Evolutionary conservation across 2,113 vertebrate species (phyloP).

Genomic region (Centropristis striata): DNA sequence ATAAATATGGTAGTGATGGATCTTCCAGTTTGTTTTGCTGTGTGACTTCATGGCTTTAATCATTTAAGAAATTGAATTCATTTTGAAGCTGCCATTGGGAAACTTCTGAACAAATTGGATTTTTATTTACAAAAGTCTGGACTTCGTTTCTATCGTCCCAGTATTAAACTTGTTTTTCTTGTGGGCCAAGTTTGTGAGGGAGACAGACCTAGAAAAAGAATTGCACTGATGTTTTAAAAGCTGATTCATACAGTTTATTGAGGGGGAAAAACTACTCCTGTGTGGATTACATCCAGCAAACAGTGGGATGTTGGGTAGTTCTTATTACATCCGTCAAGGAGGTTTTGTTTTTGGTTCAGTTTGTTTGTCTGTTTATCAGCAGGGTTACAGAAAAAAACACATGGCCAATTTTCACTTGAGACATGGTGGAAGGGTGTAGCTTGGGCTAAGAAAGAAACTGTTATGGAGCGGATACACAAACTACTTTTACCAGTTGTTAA

Average conservation of each 20-base stretch:
- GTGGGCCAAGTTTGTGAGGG: background rate
- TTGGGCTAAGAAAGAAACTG: no score
- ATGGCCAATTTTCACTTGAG: no score
- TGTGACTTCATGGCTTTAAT: background rate
- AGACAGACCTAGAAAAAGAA: background rate
- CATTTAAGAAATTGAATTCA: background rate
- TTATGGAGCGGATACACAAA: no score
- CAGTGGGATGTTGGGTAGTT: background rate
- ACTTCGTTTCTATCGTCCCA: background rate
- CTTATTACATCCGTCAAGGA: background rate
- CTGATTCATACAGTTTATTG: background rate
- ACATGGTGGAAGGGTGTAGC: no score
- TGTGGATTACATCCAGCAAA: conserved; percentile 16
- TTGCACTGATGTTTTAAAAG: conserved; percentile 3
- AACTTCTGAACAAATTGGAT: background rate
- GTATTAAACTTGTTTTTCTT: background rate
- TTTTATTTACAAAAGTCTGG: background rate
- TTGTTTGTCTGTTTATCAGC: no score
- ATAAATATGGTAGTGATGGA: background rate
- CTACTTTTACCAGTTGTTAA: no score
- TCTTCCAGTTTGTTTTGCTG: conserved; percentile 8
- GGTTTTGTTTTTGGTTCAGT: no score
- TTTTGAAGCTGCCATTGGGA: background rate
- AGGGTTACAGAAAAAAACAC: no score
- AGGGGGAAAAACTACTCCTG: background rate